Percentiles rank a stretch among this genome's conserved stretches.
Evolutionary conservation across 2,113 vertebrate genomes (phyloP).

Genomic region (Lipophrys pholis): DNA sequence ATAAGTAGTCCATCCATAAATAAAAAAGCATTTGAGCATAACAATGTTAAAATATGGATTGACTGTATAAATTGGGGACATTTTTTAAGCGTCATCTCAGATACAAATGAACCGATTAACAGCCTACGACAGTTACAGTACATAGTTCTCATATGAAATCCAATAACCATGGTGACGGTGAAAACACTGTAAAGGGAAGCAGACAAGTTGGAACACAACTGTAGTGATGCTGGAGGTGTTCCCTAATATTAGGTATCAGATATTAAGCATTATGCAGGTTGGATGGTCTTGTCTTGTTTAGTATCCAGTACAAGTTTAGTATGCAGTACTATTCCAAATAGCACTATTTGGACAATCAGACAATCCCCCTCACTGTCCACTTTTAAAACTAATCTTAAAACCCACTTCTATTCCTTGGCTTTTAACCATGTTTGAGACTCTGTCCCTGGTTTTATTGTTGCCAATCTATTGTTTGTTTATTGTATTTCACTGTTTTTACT

Average conservation of each 20-base stretch:
- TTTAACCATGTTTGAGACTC: no score
- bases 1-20: not conserved
- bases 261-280: not conserved
- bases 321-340: no score
- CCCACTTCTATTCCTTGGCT: no score
- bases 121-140: not conserved
- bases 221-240: not conserved
- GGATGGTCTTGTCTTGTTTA: not conserved
- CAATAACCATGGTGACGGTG: not conserved
- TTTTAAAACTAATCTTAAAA: no score
- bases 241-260: constrained; percentile 26
- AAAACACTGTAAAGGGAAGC: constrained; percentile 1
- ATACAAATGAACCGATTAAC: not conserved
- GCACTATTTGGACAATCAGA: no score
- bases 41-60: not conserved
- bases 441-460: no score
- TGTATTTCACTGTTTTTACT: no score
- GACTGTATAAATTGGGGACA: not conserved
- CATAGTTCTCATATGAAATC: not conserved
- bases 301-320: no score
- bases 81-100: not conserved
- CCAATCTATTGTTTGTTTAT: no score
- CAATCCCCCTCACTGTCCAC: no score
- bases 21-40: not conserved
- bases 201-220: not conserved